Conservation (phyloP, 1,140 invertebrate genomes). For the Adelges cooleyi region DNA sequence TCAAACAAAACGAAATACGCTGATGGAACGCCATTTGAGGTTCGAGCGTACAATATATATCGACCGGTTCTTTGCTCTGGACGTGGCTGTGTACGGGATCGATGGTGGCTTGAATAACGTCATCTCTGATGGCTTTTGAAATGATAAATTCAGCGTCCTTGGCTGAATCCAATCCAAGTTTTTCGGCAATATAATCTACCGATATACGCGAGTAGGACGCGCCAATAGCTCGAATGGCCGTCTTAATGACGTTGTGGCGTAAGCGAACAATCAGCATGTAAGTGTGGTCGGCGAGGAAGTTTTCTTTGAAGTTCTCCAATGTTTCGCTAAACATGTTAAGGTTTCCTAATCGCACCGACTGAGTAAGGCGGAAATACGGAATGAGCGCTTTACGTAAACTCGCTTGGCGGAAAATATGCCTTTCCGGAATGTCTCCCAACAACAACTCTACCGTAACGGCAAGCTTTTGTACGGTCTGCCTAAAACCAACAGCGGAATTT, state of each 20-base stretch:
- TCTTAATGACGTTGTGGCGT: conserved; percentile 98
- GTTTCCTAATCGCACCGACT: conserved; percentile 92
- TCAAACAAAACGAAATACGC: conserved; percentile 92
- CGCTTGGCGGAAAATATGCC: conserved; percentile 74
- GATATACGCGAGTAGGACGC: conserved; percentile 94
- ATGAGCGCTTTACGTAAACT: conserved; percentile 72
- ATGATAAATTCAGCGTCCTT: conserved; percentile 99
- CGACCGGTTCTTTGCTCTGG: conserved; percentile 91
- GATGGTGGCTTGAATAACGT: conserved; percentile 94
- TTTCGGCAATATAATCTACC: conserved; percentile 84
- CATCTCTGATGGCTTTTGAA: conserved; percentile 97
- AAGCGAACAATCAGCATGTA: conserved; percentile 88
- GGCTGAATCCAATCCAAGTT: conserved; percentile 83
- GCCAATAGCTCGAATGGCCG: conserved; percentile 92
- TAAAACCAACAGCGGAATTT: conserved; percentile 92
- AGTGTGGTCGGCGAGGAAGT: conserved; percentile 82
- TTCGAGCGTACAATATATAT: conserved; percentile 94
- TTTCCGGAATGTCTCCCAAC: conserved; percentile 93
- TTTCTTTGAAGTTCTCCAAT: conserved; percentile 74
- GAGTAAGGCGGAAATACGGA: conserved; percentile 94
- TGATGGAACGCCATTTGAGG: conserved; percentile 96
- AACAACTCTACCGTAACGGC: conserved; percentile 92
- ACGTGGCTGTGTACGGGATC: conserved; percentile 93
- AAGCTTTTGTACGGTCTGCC: conserved; percentile 94
- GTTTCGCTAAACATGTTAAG: conserved; percentile 89